Evolutionary conservation across 2,797 vertebrate genomes (phyloP).

Genomic region (Anisognathus igniventris): DNA sequence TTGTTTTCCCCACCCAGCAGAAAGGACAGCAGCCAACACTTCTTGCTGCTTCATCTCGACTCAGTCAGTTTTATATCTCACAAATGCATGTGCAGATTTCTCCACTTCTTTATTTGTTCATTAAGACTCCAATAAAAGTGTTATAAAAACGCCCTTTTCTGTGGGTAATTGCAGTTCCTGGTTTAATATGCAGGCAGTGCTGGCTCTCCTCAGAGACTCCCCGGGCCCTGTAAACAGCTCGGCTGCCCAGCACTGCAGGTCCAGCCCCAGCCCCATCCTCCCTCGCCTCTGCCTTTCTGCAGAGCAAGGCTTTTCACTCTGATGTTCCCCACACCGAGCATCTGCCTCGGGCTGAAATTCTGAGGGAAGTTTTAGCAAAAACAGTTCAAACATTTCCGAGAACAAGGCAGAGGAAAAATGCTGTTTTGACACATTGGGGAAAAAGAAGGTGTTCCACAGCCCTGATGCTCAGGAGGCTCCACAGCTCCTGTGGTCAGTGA

Average conservation of each 20-base stretch:
- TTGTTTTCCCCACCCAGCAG: not conserved
- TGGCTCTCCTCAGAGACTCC: constrained; percentile 5
- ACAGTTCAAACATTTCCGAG: not conserved
- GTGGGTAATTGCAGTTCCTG: constrained; percentile 62
- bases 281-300: not conserved
- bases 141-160: constrained; percentile 67
- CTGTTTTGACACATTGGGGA: not conserved
- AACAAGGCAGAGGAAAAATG: not conserved
- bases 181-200: constrained; percentile 38
- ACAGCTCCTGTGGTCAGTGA: rapidly evolving
- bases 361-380: constrained; percentile 8
- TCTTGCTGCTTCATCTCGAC: constrained; percentile 50
- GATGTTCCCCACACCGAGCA: not conserved
- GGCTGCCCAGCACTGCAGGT: not conserved
- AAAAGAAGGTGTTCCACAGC: rapidly evolving
- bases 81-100: constrained; percentile 50
- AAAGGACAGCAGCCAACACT: constrained; percentile 1
- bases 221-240: not conserved
- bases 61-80: constrained; percentile 46
- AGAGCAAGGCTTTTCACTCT: not conserved
- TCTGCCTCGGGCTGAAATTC: constrained; percentile 2
- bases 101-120: constrained; percentile 73
- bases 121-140: constrained; percentile 71
- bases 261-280: not conserved
- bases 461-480: not conserved